Conservation (phyloP, 1,140 invertebrate genomes). For the Zophobas morio region DNA sequence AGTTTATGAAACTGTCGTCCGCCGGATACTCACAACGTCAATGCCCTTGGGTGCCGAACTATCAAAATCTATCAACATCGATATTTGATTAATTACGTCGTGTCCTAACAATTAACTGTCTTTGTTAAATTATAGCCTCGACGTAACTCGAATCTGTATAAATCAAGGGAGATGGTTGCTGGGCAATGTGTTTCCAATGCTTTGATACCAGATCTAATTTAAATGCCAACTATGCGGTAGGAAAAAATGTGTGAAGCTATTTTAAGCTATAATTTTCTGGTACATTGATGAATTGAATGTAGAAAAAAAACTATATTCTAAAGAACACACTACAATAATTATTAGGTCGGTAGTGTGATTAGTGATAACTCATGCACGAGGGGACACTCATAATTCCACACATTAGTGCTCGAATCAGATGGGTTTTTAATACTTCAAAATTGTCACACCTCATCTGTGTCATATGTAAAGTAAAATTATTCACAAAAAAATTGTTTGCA, state of each 20-base stretch:
- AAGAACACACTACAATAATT: background rate
- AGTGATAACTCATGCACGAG: too few relatives aligned
- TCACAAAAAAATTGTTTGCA: too few relatives aligned
- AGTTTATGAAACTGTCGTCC: slow-evolving; percentile 37
- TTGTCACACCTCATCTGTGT: too few relatives aligned
- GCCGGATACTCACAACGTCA: slow-evolving; percentile 28
- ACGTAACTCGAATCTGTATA: slow-evolving; percentile 42
- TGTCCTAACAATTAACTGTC: slow-evolving; percentile 35
- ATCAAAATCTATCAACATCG: slow-evolving; percentile 40
- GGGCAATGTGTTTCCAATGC: slow-evolving; percentile 11
- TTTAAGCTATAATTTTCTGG: slow-evolving; percentile 24
- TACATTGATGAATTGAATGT: slow-evolving; percentile 19
- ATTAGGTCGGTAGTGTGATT: background rate
- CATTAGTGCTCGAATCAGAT: too few relatives aligned
- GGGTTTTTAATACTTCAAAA: too few relatives aligned
- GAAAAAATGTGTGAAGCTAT: slow-evolving; percentile 31
- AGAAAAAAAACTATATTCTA: background rate
- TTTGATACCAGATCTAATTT: slow-evolving; percentile 36
- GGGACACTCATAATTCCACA: too few relatives aligned
- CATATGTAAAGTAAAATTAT: too few relatives aligned
- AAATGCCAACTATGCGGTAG: slow-evolving; percentile 14
- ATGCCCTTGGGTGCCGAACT: slow-evolving; percentile 33
- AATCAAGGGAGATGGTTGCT: slow-evolving; percentile 8
- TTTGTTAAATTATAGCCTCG: slow-evolving; percentile 35
- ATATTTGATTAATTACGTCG: slow-evolving; percentile 31